Base-by-base conservation (phyloP, 2,888 invertebrate species). In the Crossocerus cetratus region DNA sequence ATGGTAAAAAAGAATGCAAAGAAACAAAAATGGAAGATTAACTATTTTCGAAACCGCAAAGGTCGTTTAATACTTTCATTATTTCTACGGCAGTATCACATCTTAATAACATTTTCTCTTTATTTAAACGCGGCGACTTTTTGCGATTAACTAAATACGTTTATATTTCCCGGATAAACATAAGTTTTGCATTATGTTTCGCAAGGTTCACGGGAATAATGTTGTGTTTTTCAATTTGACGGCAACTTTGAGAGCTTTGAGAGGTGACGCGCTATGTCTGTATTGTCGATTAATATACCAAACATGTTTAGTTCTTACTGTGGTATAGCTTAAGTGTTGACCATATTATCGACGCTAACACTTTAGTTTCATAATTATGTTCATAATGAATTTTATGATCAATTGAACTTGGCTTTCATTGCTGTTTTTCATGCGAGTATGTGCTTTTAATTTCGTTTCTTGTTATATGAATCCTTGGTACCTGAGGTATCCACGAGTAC, bases 301-400 rank as follows among this genome's bases (percentile, higher is more conserved):
- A 79, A 76, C 71, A 53, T 60, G 62, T 32, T 32, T 66, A 72
- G 68, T 76, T 71, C 53, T 57, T 69, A 57, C 65, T 64, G 61
- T 66, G 70, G 64, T 70, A 63, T 70, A 77, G 61, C 54, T 23
- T 72, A 77, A 78, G 63, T 72, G 68, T 80, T 74, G 64, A 78
- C 53, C 61, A 69, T 72, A 64, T 76, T 76, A 70, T 59, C 56
- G 65, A 71, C 53, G 49, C 55, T 57, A 71, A 45, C 58, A 57
- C 60, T 53, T 49, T 42, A 68, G 65, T 32, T 32, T 32, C 32
- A 74, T 70, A 42, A 66, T 76, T 62, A 56, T 77, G 65, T 79
- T 45, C 43, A 65, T 65, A 56, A 58, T 57, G 22, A 20, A 21
- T 60, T 66, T 56, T 69, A 54, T 32, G 32, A 32, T 11, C 32